Base-by-base conservation (phyloP, 2,888 invertebrate species). In the Pristionchus japonicus region DNA sequence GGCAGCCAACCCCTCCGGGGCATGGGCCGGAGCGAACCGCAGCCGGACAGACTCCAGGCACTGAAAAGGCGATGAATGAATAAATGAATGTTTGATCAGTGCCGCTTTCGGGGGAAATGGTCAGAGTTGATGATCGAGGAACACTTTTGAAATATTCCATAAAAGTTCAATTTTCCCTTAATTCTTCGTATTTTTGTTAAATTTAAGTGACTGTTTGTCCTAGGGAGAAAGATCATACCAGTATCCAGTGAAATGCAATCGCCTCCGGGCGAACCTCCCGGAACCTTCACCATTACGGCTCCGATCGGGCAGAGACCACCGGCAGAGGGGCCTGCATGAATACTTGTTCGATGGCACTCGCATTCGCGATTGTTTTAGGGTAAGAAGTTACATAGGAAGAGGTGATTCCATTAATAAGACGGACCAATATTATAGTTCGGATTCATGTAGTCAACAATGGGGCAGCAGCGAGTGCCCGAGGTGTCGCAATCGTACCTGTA, bases 301-400 rank as follows among this genome's bases (percentile, higher is more conserved):
- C 90, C 91, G 57, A 89, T 88, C 57, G 92, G 92, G 89, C 92
- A 92, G 77, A 90, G 23, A 23, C 57, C 88, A 84, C 91, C 91
- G 88, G 92, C 89, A 31, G 89, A 91, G 67, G 92, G 91, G 70
- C 92, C 83, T 74, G 52, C 13, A 27, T 9, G n/a, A n/a, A n/a
- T n/a, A n/a, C n/a, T n/a, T n/a, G n/a, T n/a, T n/a, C n/a, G n/a
- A n/a, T n/a, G n/a, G n/a, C n/a, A 47, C 47, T 47, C 47, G 47
- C 13, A n/a, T 47, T 47, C 6, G 47, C 47, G 47, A 47, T 13
- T 47, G 47, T 13, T 47, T 6, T 47, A 47, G 9, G 6, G 13
- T 47, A 13, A 47, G 9, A 47, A 47, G 13, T 13, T 47, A 6
- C 47, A 13, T 13, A 11, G 13, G 47, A 47, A 47, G 6, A 11